Evolutionary conservation across 1,140 invertebrate genomes (phyloP).

Genomic region (Sinella curviseta): DNA sequence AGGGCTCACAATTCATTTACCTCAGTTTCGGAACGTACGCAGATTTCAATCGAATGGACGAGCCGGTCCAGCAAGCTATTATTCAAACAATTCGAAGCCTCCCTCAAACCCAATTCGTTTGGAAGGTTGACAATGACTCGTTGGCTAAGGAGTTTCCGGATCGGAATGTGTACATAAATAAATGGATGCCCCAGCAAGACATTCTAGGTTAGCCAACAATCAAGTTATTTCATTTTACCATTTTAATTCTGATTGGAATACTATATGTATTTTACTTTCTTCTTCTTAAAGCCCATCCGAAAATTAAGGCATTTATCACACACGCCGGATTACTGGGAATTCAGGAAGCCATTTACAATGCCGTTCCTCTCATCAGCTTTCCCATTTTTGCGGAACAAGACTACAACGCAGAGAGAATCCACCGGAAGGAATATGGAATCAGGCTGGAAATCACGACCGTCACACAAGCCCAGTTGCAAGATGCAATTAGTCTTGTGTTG

Average conservation of each 20-base stretch:
- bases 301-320: constrained; percentile 54
- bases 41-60: neutral
- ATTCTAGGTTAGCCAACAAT: constrained; percentile 46
- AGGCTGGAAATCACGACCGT: constrained; percentile 42
- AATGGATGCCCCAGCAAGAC: constrained; percentile 52
- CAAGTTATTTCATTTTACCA: too few species aligned
- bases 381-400: constrained; percentile 55
- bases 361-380: constrained; percentile 54
- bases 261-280: neutral
- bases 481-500: constrained; percentile 31
- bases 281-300: constrained; percentile 48
- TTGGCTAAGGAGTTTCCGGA: constrained; percentile 54
- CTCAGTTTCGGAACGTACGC: constrained; percentile 57
- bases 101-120: constrained; percentile 52
- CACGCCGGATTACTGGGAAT: constrained; percentile 57
- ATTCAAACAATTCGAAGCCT: neutral
- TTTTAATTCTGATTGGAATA: too few species aligned
- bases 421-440: constrained; percentile 46
- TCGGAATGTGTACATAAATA: constrained; percentile 47
- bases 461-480: constrained; percentile 34
- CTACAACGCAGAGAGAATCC: constrained; percentile 49
- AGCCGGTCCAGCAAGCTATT: neutral
- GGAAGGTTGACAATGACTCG: constrained; percentile 64
- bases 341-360: constrained; percentile 54
- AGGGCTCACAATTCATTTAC: constrained; percentile 59